phyloP scores from a whole-genome alignment of 2,888 invertebrate genomes.

The Cabera pusaria region DNA sequence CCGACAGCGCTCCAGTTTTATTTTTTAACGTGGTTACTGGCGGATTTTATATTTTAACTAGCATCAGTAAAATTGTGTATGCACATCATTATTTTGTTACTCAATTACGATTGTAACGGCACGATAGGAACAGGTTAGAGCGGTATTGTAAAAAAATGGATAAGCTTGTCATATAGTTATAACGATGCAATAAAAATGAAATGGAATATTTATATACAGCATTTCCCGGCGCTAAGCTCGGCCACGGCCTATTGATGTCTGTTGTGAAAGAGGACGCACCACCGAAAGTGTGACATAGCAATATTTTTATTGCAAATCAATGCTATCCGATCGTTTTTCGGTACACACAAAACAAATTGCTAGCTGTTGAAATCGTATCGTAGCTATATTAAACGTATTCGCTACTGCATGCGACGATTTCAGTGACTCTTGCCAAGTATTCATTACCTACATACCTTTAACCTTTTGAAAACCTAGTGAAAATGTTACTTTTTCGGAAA shows the following conservation, averaged over 20 bases:
- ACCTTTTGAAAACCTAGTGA: constrained; percentile 21
- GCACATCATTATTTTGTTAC: too few species aligned
- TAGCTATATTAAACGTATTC: constrained; percentile 44
- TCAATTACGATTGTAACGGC: too few species aligned
- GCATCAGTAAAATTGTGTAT: too few species aligned
- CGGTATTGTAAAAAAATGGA: constrained; percentile 30
- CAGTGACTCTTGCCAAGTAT: constrained; percentile 38
- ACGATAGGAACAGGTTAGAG: constrained; percentile 12
- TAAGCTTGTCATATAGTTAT: constrained; percentile 15
- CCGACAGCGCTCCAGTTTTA: constrained; percentile 19
- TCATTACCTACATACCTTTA: constrained; percentile 31
- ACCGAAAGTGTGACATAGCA: constrained; percentile 65
- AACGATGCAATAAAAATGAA: constrained; percentile 35
- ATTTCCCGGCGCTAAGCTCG: constrained; percentile 38
- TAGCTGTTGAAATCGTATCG: constrained; percentile 49
- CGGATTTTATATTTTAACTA: too few species aligned
- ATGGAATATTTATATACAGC: constrained; percentile 38
- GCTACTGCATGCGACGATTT: constrained; percentile 35
- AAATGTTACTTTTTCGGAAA: constrained; percentile 19
- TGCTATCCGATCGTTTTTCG: constrained; percentile 59
- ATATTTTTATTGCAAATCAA: constrained; percentile 72
- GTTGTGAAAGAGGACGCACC: constrained; percentile 53
- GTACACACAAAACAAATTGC: constrained; percentile 63
- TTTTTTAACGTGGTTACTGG: constrained; percentile 28
- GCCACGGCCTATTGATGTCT: constrained; percentile 35